Evolutionary conservation across 2,113 vertebrate genomes (phyloP), one percentile per base, ranked within the genome.

Genomic region (Dinomys branickii): DNA sequence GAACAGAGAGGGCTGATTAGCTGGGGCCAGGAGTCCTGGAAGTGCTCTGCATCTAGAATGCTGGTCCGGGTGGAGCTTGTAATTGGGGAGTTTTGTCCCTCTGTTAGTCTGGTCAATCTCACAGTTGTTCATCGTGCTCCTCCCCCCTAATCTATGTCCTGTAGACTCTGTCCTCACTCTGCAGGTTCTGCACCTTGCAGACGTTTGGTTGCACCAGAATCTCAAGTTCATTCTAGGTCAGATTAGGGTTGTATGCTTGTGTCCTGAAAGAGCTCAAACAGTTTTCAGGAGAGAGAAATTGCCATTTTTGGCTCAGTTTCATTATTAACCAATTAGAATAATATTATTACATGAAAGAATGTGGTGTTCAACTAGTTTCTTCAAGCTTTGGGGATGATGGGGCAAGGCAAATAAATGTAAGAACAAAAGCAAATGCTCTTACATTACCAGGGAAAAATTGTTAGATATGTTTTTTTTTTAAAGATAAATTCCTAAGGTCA

Each of bases 401-500:
- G 77, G 10, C 73, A 81, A 85, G 41, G 58, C 90, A 78, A 86
- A 47, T 59, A 75, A 83, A 75, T 38, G 14, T 11, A 69, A 58
- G 19, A 56, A 50, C 33, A 88, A 77, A 95, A 85, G 28, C 65
- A 90, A 86, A 71, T 54, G 47, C 86, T 69, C 47, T 80, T 86
- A 44, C 17, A 28, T 67, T 30, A 13, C 30, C 30, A 12, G 83
- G 56, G 44, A 52, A 61, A 91, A 35, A 97, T 54, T 63, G 56
- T 90, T 71, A 88, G 83, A 58, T 16, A 58, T 6, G 22, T 22
- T 58, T 58, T 58, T 59, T n/a, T 65, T 24, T 78, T 50, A 90
- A 63, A 77, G 44, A 85, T 33, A 73, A 47, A 88, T 83, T 77
- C 58, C 77, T 85, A 22, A 90, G 63, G 78, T 81, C 96, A 91